Evolutionary conservation across 2,797 vertebrate genomes (phyloP), one percentile per base, ranked within the genome.

Genomic region (Myotis planiceps): DNA sequence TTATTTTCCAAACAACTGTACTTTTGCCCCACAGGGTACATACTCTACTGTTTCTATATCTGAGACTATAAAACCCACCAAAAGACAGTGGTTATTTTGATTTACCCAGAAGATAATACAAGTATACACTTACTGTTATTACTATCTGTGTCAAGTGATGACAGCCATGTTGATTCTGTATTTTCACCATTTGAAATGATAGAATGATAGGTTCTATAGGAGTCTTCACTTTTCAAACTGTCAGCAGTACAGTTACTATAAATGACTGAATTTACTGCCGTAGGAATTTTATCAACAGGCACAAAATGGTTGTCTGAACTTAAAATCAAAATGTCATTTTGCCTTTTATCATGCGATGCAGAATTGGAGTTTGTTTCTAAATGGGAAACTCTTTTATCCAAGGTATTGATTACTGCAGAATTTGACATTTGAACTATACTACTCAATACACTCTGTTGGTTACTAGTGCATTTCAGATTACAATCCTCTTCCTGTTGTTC

Each of bases 61-160:
- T 96, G 55, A 94, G 23, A 82, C 19, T 42, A 68, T 86, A 84
- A 90, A 90, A 89, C 21, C 6, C 15, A n/a, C 42, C 15, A 49
- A 84, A 80, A 10, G 18, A 90, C 96, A 96, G 10, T 34, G 21
- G 90, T 39, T 93, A 90, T 60, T 86, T 83, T 82, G 83, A 83
- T 90, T 95, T 93, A 32, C 81, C 37, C 15, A 92, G 79, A 75
- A 94, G 27, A 91, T 23, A 58, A 58, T 4, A 9, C 15, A 84
- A 60, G 14, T 49, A 92, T 53, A 92, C 21, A 97, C 96, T 97
- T 97, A 97, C 96, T 71, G 42, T 78, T 93, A 78, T 53, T 88
- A 83, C 39, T 55, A 51, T 47, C 63, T 80, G 81, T 51, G 25
- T 84, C 29, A 51, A 63, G 68, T 47, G 91, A 86, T 21, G 76